phyloP scores from a whole-genome alignment of 2,113 vertebrate species.

The Notothenia rossii region DNA sequence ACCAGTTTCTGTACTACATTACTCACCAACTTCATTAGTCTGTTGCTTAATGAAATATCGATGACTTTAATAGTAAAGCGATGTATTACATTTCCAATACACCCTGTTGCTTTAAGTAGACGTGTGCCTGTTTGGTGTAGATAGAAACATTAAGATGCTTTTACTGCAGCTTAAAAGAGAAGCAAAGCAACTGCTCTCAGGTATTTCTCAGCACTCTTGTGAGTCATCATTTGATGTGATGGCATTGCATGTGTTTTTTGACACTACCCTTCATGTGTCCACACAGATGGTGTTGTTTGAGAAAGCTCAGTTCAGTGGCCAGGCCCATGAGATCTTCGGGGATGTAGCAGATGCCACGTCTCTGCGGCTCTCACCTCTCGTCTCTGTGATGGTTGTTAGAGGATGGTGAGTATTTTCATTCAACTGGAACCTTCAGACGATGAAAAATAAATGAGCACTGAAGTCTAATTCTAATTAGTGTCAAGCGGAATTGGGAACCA shows the following conservation, averaged over 20 bases:
- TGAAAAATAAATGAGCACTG: not conserved
- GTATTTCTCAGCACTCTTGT: not conserved
- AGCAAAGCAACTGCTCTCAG: not conserved
- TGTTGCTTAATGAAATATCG: not conserved
- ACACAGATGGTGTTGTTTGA: constrained; percentile 89
- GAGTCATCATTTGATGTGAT: constrained; percentile 17
- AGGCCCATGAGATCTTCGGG: constrained; percentile 87
- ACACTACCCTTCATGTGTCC: constrained; percentile 21
- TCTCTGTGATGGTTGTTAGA: constrained; percentile 89
- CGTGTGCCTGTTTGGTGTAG: not conserved
- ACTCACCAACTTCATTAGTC: not conserved
- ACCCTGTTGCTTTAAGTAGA: not conserved
- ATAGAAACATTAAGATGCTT: not conserved
- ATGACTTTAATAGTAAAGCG: constrained; percentile 4
- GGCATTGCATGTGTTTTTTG: constrained; percentile 2
- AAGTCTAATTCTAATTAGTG: constrained; percentile 20
- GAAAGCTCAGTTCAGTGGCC: constrained; percentile 81
- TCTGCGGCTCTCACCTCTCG: constrained; percentile 86
- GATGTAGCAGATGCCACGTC: constrained; percentile 88
- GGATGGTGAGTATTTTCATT: constrained; percentile 89
- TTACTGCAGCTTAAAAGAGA: constrained; percentile 4
- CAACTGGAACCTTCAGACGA: not conserved
- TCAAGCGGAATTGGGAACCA: constrained; percentile 9
- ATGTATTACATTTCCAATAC: not conserved
- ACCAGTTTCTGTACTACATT: not conserved